Conservation (phyloP, 2,888 invertebrate species). For the Cabera pusaria region DNA sequence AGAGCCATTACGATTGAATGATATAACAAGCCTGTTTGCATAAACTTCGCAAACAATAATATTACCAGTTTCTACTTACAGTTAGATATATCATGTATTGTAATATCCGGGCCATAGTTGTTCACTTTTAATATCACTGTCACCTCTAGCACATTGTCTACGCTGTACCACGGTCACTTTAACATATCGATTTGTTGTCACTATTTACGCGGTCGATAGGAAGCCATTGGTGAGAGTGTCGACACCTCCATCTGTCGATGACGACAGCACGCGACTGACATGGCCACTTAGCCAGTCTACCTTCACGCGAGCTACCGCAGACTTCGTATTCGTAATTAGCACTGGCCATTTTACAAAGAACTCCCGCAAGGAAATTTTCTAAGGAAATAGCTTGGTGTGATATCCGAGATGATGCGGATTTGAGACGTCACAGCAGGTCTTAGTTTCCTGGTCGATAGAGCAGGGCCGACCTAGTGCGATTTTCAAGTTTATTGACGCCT, state of each 20-base stretch:
- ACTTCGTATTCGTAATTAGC: slow-evolving; percentile 33
- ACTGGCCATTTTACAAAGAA: slow-evolving; percentile 27
- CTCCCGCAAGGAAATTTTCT: slow-evolving; percentile 12
- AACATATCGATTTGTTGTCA: too few relatives aligned
- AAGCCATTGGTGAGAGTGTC: slow-evolving; percentile 40
- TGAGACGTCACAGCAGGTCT: slow-evolving; percentile 10
- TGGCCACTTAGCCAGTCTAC: slow-evolving; percentile 25
- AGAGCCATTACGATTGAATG: slow-evolving; percentile 13
- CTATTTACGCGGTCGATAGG: slow-evolving; percentile 20
- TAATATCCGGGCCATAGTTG: too few relatives aligned
- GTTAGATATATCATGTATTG: too few relatives aligned
- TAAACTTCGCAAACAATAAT: slow-evolving; percentile 15
- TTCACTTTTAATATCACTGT: too few relatives aligned
- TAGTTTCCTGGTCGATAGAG: slow-evolving; percentile 14
- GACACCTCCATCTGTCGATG: slow-evolving; percentile 43
- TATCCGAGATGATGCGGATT: neutral
- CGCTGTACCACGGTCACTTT: too few relatives aligned
- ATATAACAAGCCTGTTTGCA: slow-evolving; percentile 11
- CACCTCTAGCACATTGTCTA: too few relatives aligned
- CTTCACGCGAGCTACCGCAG: slow-evolving; percentile 31
- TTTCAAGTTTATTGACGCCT: slow-evolving; percentile 25
- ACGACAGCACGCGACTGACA: slow-evolving; percentile 49
- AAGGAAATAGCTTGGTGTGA: slow-evolving; percentile 1
- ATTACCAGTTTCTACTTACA: neutral
- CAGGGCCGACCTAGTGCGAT: slow-evolving; percentile 23